Conservation (phyloP, 2,888 invertebrate species). For the Lasioglossum calceatum region DNA sequence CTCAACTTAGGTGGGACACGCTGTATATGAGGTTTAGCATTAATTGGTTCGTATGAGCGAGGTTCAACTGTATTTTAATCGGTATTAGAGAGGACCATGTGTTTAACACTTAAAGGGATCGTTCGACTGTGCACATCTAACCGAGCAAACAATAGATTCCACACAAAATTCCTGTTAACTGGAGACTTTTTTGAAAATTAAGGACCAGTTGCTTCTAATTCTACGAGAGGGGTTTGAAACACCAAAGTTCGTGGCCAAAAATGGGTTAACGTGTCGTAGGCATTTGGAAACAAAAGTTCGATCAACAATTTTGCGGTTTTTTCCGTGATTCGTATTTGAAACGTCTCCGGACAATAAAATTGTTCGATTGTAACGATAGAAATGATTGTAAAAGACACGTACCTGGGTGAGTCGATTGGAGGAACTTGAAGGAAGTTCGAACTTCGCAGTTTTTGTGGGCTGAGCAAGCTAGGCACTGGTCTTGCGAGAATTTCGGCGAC, state of each 20-base stretch:
- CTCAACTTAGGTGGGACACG: not conserved
- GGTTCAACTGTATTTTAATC: not conserved
- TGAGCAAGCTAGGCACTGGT: conserved; percentile 93
- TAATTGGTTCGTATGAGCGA: not conserved
- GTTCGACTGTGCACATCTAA: not conserved
- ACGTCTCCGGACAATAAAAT: conserved; percentile 25
- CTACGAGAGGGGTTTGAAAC: not conserved
- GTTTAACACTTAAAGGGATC: not conserved
- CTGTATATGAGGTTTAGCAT: not conserved
- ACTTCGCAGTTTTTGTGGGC: conserved; percentile 94
- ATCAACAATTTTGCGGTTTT: not conserved
- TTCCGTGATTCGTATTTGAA: conserved; percentile 5
- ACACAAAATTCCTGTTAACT: not conserved
- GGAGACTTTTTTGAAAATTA: not conserved
- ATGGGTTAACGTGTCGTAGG: conserved; percentile 27
- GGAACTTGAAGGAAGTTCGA: conserved; percentile 97
- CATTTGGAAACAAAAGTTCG: not conserved
- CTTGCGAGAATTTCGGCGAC: conserved; percentile 94
- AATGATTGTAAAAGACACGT: conserved; percentile 64
- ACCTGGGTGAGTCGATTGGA: conserved; percentile 93
- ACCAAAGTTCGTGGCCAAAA: conserved; percentile 1
- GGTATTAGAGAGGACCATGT: not conserved
- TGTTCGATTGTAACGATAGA: conserved; percentile 2
- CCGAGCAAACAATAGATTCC: not conserved
- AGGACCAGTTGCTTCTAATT: not conserved